These are phyloP conservation scores for Cardinalis cardinalis DNA, from an alignment of 2,113 vertebrate genomes.

Conservation along the genomic window DNA sequence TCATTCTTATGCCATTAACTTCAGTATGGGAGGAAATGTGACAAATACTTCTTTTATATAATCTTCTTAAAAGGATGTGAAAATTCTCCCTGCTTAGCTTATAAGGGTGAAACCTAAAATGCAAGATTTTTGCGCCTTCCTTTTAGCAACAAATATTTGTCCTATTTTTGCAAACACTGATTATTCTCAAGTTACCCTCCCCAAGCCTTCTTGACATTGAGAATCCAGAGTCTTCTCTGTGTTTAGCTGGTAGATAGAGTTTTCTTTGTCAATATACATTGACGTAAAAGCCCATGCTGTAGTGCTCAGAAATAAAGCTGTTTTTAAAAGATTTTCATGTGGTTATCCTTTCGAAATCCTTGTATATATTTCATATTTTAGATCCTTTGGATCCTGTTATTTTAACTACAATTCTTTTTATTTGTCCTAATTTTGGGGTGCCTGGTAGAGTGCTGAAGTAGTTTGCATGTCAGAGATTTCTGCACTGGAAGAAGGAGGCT, in stretches of 20 bases:
- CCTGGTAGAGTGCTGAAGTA: not conserved
- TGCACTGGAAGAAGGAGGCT: not conserved
- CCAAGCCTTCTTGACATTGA: not conserved
- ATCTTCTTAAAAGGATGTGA: not conserved
- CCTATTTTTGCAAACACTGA: not conserved
- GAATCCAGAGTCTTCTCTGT: not conserved
- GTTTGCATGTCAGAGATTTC: not conserved
- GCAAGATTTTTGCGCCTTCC: not conserved
- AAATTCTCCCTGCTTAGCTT: not conserved
- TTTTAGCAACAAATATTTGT: not conserved
- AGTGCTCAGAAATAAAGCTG: not conserved
- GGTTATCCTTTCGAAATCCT: not conserved
- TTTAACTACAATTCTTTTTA: not conserved
- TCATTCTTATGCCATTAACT: constrained; percentile 14
- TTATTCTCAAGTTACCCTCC: not conserved
- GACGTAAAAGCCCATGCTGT: not conserved
- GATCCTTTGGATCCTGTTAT: not conserved
- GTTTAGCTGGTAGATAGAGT: not conserved
- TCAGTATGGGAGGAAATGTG: not conserved
- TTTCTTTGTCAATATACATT: not conserved
- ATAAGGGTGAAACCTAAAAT: not conserved
- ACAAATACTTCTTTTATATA: constrained; percentile 16
- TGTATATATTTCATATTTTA: not conserved
- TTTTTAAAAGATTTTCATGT: not conserved
- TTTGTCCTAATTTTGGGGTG: not conserved